Conservation (phyloP, 2,888 invertebrate genomes). For the Bellardia bayeri region DNA sequence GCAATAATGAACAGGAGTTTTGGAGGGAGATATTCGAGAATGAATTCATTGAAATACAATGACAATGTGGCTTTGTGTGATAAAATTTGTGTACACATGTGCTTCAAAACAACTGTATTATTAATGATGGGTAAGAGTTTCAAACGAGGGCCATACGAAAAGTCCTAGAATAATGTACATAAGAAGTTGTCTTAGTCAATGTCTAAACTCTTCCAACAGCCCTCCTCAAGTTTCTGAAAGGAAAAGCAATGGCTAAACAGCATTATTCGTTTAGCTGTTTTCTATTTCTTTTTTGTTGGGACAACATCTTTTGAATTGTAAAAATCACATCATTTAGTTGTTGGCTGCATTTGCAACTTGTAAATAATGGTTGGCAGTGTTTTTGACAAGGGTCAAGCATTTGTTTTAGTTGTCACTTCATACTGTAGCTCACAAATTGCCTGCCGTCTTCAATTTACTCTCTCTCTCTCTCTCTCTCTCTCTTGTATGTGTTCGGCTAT, state of each 20-base stretch:
- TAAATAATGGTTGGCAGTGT: slow-evolving; percentile 27
- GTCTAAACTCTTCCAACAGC: too few relatives aligned
- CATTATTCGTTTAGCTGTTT: neutral
- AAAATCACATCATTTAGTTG: neutral
- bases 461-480: neutral
- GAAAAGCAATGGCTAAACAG: neutral
- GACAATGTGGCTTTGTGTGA: slow-evolving; percentile 12
- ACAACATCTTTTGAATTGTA: slow-evolving; percentile 5
- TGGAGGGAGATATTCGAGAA: neutral
- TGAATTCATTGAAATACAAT: slow-evolving; percentile 35
- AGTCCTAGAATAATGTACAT: neutral
- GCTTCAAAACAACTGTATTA: slow-evolving; percentile 16
- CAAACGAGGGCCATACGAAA: neutral
- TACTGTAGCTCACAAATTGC: neutral
- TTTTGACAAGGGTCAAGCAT: slow-evolving; percentile 52
- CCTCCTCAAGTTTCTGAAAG: too few relatives aligned
- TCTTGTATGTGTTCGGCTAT: neutral
- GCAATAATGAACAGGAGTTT: neutral
- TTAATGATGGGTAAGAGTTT: neutral
- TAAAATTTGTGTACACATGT: neutral
- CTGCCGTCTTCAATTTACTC: neutral
- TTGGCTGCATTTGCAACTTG: slow-evolving; percentile 11
- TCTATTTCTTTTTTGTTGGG: neutral
- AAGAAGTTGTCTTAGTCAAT: neutral
- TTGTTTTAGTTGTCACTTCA: neutral